These are phyloP conservation scores for Drosophila yooni DNA, from an alignment of 2,888 invertebrate genomes.

Conservation along the genomic window DNA sequence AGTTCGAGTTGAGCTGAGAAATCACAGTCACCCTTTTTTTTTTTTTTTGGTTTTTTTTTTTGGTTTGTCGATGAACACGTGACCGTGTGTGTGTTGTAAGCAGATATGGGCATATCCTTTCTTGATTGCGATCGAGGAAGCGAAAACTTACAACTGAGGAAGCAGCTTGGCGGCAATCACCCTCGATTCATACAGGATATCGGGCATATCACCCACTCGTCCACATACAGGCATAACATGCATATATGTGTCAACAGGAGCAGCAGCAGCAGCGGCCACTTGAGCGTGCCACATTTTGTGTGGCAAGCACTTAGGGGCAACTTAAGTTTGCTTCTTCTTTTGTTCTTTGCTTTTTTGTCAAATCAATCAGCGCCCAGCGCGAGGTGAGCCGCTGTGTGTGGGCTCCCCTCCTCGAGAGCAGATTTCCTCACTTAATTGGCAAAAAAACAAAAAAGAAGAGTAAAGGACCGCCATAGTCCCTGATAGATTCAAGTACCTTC, in stretches of 20 bases:
- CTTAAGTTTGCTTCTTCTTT: constrained; percentile 48
- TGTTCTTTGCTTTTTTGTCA: constrained; percentile 45
- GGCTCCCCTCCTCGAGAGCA: constrained; percentile 49
- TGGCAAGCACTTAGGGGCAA: constrained; percentile 61
- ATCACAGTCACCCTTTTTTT: constrained; percentile 61
- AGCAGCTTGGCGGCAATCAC: constrained; percentile 50
- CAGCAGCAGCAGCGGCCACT: constrained; percentile 40
- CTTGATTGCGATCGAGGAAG: constrained; percentile 80
- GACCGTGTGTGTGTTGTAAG: constrained; percentile 61
- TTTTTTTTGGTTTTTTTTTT: neutral
- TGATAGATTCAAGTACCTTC: constrained; percentile 61
- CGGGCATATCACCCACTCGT: constrained; percentile 48
- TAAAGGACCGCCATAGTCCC: constrained; percentile 15
- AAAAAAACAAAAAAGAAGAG: neutral
- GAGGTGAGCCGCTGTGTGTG: constrained; percentile 48
- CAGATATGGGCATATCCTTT: constrained; percentile 81
- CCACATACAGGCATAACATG: neutral
- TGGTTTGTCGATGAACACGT: constrained; percentile 26
- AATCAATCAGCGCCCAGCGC: constrained; percentile 62
- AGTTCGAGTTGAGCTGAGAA: constrained; percentile 16
- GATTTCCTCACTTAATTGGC: constrained; percentile 74
- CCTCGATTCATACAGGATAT: constrained; percentile 67
- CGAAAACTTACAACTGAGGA: constrained; percentile 83
- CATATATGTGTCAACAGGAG: constrained; percentile 70
- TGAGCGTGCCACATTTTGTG: constrained; percentile 59